Evolutionary conservation across 2,113 vertebrate species (phyloP).

Genomic region (Romanogobio albipinnatus): DNA sequence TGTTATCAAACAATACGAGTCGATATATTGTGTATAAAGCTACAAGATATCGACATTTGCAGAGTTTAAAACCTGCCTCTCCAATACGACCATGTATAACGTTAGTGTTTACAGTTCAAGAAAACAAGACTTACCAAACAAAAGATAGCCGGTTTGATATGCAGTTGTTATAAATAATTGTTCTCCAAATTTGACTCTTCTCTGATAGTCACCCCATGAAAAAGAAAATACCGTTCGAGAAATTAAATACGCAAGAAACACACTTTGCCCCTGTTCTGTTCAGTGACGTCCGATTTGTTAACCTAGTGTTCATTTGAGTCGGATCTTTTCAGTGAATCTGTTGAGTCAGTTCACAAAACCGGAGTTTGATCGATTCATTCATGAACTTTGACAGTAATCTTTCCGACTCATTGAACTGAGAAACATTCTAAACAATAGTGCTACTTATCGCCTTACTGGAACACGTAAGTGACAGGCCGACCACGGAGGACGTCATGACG

Average conservation of each 20-base stretch:
- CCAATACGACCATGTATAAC: not conserved
- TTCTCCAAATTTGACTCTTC: not conserved
- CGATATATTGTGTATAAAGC: not conserved
- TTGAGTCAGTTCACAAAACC: not conserved
- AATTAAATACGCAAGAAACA: not conserved
- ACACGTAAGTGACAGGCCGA: not conserved
- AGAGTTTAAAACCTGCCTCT: not conserved
- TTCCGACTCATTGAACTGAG: not conserved
- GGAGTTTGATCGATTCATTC: not conserved
- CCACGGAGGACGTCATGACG: not conserved
- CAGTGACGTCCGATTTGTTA: not conserved
- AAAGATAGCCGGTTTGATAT: not conserved
- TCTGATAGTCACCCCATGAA: not conserved
- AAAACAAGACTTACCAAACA: slow-evolving; percentile 11
- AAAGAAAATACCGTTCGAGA: not conserved
- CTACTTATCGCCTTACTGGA: not conserved
- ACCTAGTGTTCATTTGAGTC: not conserved
- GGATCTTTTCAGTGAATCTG: not conserved
- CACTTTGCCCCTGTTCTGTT: not conserved
- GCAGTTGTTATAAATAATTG: not conserved
- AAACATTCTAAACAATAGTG: not conserved
- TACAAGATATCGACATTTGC: not conserved
- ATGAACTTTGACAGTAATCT: not conserved
- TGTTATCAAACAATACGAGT: not conserved
- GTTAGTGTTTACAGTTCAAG: not conserved